Evolutionary conservation across 2,113 vertebrate species (phyloP), one percentile per base, ranked within the genome.

Genomic region (Leucosticte australis): DNA sequence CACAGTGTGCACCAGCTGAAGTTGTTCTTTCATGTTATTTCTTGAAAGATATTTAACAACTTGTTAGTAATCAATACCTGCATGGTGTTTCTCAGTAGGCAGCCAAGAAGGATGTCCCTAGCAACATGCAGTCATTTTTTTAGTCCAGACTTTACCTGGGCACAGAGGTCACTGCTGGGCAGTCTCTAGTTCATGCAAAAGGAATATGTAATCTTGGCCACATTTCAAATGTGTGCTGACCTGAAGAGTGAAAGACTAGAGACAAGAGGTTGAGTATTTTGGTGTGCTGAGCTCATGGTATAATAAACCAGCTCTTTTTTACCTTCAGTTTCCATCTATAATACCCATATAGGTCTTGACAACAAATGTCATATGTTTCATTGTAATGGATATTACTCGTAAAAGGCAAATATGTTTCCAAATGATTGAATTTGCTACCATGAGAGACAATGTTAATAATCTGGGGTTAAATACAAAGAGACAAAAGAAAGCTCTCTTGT

Each of bases 361-460:
- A 90, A 82, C 57, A 87, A 74, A 68, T 42, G 31, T 83, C 31
- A 7, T 91, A 50, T 41, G 57, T 75, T 90, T 90, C 70, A 82
- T 57, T 84, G 56, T 73, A 62, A 87, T 76, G 71, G 83, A 39
- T 78, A 87, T 64, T 86, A 87, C 57, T 33, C 64, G n/a, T n/a
- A 93, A 79, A 94, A 89, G 33, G n/a, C 79, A 95, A 89, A 83
- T 87, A 69, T 71, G 41, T 87, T 93, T 91, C n/a, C 39, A 37
- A 67, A 96, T 53, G 52, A 87, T 77, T 95, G 70, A 74, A 95
- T 94, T 95, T 97, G 87, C 96, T 95, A 87, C 71, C 82, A 60
- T 81, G 80, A 68, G 95, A 96, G 70, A 94, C 83, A 94, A 89
- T 50, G 47, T 73, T 97, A 97, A 95, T 95, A 84, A 68, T 73